phyloP scores from a whole-genome alignment of 1,140 invertebrate species.

The Drosophila truncata region DNA sequence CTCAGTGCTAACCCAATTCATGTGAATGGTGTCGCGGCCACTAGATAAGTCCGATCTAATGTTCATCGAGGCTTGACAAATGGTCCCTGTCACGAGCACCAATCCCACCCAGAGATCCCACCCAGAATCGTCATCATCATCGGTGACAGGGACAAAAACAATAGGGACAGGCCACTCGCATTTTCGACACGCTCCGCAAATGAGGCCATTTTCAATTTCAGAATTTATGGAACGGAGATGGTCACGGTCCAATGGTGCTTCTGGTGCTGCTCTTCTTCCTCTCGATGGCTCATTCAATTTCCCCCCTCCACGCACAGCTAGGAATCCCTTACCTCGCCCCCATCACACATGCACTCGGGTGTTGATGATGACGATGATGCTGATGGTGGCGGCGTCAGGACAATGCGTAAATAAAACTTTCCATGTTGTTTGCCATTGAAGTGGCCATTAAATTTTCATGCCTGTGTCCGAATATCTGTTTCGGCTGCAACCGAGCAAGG shows the following conservation, averaged over 20 bases:
- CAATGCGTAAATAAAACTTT: slow-evolving; percentile 49
- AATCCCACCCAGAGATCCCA: slow-evolving; percentile 20
- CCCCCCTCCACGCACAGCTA: background rate
- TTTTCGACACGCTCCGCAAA: slow-evolving; percentile 56
- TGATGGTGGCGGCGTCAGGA: slow-evolving; percentile 22
- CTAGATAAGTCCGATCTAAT: slow-evolving; percentile 32
- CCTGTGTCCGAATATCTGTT: slow-evolving; percentile 44
- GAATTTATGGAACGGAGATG: slow-evolving; percentile 67
- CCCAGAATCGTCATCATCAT: slow-evolving; percentile 48
- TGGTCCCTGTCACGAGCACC: slow-evolving; percentile 36
- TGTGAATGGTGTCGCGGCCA: slow-evolving; percentile 10
- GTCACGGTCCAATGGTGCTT: slow-evolving; percentile 40
- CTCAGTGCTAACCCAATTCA: background rate
- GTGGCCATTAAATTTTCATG: slow-evolving; percentile 59
- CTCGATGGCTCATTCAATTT: slow-evolving; percentile 8
- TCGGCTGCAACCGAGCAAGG: slow-evolving; percentile 26
- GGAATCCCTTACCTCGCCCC: background rate
- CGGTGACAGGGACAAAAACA: slow-evolving; percentile 52
- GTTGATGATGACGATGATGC: slow-evolving; percentile 11
- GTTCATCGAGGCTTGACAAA: slow-evolving; percentile 52
- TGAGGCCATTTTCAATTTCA: slow-evolving; percentile 70
- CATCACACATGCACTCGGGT: slow-evolving; percentile 36
- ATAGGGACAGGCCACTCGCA: slow-evolving; percentile 37
- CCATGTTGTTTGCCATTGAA: slow-evolving; percentile 50
- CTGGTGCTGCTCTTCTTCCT: slow-evolving; percentile 28